Conservation (phyloP, 2,113 vertebrate genomes). For the Gasterosteus nipponicus region DNA sequence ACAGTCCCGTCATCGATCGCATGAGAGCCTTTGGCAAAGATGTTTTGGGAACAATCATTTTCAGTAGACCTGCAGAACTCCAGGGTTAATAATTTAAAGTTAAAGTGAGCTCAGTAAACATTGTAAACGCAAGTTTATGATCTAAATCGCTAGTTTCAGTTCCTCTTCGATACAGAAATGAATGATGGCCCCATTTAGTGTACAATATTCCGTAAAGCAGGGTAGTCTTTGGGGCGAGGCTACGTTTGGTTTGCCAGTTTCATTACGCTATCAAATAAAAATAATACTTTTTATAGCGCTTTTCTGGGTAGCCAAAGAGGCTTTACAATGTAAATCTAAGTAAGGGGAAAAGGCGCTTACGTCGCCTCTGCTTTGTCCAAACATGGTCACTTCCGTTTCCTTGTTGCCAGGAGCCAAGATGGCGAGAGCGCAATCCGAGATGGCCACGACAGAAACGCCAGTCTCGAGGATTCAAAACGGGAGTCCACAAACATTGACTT, state of each 20-base stretch:
- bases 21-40: not conserved
- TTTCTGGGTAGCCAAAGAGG: too few species aligned
- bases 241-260: not conserved
- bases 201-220: not conserved
- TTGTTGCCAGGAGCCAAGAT: too few species aligned
- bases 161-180: not conserved
- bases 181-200: not conserved
- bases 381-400: too few species aligned
- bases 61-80: not conserved
- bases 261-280: too few species aligned
- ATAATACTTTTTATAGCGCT: too few species aligned
- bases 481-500: too few species aligned
- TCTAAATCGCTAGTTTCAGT: not conserved
- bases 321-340: too few species aligned
- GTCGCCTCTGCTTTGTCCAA: too few species aligned
- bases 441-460: too few species aligned
- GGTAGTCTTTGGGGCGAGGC: not conserved
- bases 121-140: not conserved
- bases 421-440: too few species aligned
- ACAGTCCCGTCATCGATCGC: not conserved
- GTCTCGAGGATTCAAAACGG: too few species aligned
- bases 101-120: not conserved
- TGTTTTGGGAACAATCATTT: not conserved
- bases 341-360: too few species aligned
- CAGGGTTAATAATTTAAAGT: not conserved